Evolutionary conservation across 2,888 invertebrate genomes (phyloP).

Genomic region (Bimastos eiseni): DNA sequence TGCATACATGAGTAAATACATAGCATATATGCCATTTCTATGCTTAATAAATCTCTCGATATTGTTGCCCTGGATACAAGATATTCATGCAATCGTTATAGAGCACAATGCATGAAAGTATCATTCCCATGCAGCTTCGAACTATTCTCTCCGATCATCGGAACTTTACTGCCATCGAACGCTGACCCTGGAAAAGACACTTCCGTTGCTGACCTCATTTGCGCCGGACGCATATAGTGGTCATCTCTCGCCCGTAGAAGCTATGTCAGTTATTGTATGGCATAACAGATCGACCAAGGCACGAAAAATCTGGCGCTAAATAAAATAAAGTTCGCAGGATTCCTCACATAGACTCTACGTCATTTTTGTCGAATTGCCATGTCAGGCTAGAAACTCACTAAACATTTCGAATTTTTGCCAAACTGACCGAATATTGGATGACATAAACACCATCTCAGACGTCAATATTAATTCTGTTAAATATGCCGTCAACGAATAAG

Average conservation of each 20-base stretch:
- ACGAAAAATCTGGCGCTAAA: not conserved
- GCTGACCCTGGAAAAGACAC: not conserved
- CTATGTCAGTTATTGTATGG: not conserved
- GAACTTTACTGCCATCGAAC: not conserved
- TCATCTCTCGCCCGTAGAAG: not conserved
- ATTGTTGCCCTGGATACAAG: too few species aligned
- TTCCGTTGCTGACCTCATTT: not conserved
- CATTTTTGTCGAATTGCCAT: too few species aligned
- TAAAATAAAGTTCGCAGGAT: too few species aligned
- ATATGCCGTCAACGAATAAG: not conserved
- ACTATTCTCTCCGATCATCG: not conserved
- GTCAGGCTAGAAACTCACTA: not conserved
- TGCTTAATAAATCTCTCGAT: not conserved
- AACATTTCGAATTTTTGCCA: not conserved
- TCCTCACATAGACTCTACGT: too few species aligned
- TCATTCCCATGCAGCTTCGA: not conserved
- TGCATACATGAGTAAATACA: not conserved
- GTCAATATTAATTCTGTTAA: not conserved
- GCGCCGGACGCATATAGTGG: not conserved
- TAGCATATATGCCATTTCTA: not conserved
- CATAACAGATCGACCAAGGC: not conserved
- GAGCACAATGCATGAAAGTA: not conserved
- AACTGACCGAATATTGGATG: not conserved
- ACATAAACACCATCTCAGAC: not conserved
- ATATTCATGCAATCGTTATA: not conserved